phyloP scores from a whole-genome alignment of 2,888 invertebrate species.

The Meiosimyza platycephala region DNA sequence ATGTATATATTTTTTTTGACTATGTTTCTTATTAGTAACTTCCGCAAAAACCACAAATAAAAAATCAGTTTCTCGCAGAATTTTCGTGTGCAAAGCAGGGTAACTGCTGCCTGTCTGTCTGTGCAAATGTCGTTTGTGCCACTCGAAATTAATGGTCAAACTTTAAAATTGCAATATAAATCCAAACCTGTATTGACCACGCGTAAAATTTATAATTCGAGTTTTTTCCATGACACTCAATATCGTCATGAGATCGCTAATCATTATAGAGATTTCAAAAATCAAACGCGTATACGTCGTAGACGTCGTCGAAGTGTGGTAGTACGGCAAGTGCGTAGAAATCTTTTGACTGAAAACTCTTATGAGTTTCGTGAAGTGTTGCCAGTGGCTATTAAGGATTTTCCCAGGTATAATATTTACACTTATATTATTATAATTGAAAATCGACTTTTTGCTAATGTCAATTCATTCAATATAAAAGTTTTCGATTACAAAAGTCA shows the following conservation, averaged over 20 bases:
- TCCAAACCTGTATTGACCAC: conserved; percentile 45
- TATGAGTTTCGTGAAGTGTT: conserved; percentile 50
- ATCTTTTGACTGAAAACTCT: conserved; percentile 29
- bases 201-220: conserved; percentile 53
- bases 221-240: conserved; percentile 47
- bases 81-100: too few species aligned
- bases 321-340: conserved; percentile 36
- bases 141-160: conserved; percentile 21
- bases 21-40: neutral
- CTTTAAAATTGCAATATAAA: neutral
- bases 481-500: too few species aligned
- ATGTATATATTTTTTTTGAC: neutral
- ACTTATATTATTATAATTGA: too few species aligned
- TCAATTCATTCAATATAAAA: too few species aligned
- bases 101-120: too few species aligned
- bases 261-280: conserved; percentile 62
- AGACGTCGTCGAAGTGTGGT: conserved; percentile 32
- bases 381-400: conserved; percentile 54
- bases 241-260: conserved; percentile 63
- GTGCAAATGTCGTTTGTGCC: neutral
- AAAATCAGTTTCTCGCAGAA: too few species aligned
- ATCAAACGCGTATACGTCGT: conserved; percentile 37
- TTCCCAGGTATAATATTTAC: conserved; percentile 53
- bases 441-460: too few species aligned
- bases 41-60: too few species aligned